Conservation (phyloP, 2,113 vertebrate species). For the Elgaria multicarinata region DNA sequence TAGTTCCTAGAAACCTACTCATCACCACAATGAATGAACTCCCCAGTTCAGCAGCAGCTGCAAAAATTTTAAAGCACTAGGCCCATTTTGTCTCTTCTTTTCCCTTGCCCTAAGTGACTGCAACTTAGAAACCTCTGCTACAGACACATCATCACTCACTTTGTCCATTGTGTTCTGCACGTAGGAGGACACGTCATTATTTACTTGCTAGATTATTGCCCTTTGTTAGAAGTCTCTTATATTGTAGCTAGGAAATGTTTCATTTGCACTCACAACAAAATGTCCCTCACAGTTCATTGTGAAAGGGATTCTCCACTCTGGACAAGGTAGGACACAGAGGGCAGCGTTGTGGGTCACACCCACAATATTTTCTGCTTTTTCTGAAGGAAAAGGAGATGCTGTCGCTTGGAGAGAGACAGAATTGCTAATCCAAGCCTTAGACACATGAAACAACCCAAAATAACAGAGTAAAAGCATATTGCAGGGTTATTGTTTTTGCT, state of each 20-base stretch:
- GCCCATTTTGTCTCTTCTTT: constrained; percentile 35
- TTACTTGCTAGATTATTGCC: background rate
- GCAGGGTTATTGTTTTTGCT: background rate
- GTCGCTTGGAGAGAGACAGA: constrained; percentile 60
- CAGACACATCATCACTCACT: background rate
- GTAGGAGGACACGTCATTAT: constrained; percentile 1
- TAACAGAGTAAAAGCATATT: constrained; percentile 54
- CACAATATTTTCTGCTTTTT: constrained; percentile 57
- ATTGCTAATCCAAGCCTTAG: background rate
- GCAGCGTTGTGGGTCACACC: constrained; percentile 55
- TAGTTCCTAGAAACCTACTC: background rate
- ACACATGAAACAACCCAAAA: constrained; percentile 56
- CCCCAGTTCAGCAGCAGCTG: background rate
- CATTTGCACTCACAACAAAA: constrained; percentile 14
- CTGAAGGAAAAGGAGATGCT: constrained; percentile 61
- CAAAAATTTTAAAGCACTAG: background rate
- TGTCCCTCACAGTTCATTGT: constrained; percentile 52
- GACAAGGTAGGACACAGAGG: constrained; percentile 33
- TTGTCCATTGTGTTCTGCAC: constrained; percentile 6
- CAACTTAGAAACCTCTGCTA: constrained; percentile 12
- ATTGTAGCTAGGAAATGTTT: background rate
- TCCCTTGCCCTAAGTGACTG: background rate
- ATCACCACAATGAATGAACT: background rate
- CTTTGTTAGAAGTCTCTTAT: constrained; percentile 10
- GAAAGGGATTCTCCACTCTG: constrained; percentile 52